Percentiles rank a stretch among this genome's conserved stretches.
These are phyloP conservation scores for Busseola fusca DNA, from an alignment of 2,888 invertebrate genomes.

Conservation along the genomic window DNA sequence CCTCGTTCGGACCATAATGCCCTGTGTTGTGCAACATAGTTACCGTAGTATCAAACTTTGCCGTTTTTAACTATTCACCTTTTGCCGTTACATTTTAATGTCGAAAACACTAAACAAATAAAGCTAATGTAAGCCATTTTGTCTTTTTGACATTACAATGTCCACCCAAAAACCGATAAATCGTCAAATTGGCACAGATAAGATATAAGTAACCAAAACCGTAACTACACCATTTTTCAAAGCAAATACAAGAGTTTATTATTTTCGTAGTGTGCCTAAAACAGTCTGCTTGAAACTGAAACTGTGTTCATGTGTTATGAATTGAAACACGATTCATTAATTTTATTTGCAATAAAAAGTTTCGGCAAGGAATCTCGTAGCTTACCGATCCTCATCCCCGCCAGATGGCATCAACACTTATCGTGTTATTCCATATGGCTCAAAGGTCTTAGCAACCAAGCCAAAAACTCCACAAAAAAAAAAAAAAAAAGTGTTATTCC, in stretches of 20 bases:
- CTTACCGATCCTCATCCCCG: neutral
- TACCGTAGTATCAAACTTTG: slow-evolving; percentile 42
- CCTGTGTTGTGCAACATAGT: slow-evolving; percentile 84
- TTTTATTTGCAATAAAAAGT: neutral
- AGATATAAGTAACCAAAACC: slow-evolving; percentile 29
- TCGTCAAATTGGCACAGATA: slow-evolving; percentile 25
- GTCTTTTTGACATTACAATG: slow-evolving; percentile 69
- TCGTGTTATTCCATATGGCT: neutral
- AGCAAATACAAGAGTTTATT: neutral
- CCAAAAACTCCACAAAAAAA: no score
- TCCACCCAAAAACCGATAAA: slow-evolving; percentile 59
- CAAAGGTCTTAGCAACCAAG: no score
- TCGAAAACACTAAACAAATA: slow-evolving; percentile 75
- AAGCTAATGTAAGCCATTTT: slow-evolving; percentile 78
- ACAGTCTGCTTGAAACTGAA: neutral
- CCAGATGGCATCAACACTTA: neutral
- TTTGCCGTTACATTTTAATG: slow-evolving; percentile 62
- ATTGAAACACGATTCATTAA: neutral
- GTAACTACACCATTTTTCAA: neutral
- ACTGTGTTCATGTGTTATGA: neutral
- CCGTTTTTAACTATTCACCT: slow-evolving; percentile 55
- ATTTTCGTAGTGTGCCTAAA: neutral
- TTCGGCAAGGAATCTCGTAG: neutral
- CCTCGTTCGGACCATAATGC: slow-evolving; percentile 78
- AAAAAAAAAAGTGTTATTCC: no score